phyloP scores from a whole-genome alignment of 2,888 invertebrate genomes.

The Lochmaea crataegi region DNA sequence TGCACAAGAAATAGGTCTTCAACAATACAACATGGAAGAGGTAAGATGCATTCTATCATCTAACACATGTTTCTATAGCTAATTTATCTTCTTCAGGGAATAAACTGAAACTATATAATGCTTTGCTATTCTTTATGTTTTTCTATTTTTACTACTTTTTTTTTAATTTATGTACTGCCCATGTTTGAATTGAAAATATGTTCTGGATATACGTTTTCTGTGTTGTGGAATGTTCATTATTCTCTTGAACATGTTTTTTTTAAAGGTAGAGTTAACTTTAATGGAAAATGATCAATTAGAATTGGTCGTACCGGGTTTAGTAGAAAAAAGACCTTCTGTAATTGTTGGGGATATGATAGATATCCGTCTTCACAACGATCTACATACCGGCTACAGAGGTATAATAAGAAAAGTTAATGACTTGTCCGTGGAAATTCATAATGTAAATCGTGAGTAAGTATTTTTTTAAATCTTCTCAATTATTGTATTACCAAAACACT shows the following conservation, averaged over 20 bases:
- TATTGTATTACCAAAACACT: no score
- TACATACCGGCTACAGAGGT: slow-evolving; percentile 62
- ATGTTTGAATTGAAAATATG: not conserved
- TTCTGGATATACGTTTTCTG: not conserved
- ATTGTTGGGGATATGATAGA: slow-evolving; percentile 70
- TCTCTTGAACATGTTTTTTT: slow-evolving; percentile 48
- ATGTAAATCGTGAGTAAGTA: slow-evolving; percentile 61
- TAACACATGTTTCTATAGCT: no score
- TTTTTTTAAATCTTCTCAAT: not conserved
- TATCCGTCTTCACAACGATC: slow-evolving; percentile 58
- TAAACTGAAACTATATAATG: no score
- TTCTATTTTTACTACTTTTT: no score
- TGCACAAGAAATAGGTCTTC: slow-evolving; percentile 62
- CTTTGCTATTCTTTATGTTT: no score
- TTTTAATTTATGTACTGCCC: no score
- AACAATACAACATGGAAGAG: slow-evolving; percentile 57
- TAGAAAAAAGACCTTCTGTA: slow-evolving; percentile 77
- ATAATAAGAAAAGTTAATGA: slow-evolving; percentile 63
- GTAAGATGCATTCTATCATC: no score
- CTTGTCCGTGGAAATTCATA: slow-evolving; percentile 60
- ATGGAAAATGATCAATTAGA: slow-evolving; percentile 51
- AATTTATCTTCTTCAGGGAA: no score
- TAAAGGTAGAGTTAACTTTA: slow-evolving; percentile 12
- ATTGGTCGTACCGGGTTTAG: slow-evolving; percentile 73
- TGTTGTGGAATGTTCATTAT: no score